These are phyloP conservation scores for Xylophagus ater DNA, from an alignment of 2,888 invertebrate species.

Conservation along the genomic window DNA sequence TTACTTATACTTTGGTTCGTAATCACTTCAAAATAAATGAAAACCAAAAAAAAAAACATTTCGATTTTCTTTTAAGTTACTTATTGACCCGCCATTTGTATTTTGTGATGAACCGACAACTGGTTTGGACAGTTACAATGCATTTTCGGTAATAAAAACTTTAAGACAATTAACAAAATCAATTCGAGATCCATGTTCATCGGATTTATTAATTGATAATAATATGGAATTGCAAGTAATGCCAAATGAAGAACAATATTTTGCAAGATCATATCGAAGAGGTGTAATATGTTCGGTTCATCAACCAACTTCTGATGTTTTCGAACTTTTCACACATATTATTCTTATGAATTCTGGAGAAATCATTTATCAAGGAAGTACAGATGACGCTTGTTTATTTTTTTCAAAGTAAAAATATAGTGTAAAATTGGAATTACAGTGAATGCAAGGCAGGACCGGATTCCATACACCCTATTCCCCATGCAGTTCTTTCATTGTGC, in stretches of 20 bases:
- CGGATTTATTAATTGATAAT: background rate
- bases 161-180: constrained; percentile 48
- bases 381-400: constrained; percentile 54
- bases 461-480: too few species aligned
- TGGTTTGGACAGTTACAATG: constrained; percentile 82
- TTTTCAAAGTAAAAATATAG: constrained; percentile 58
- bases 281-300: constrained; percentile 80
- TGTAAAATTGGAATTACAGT: too few species aligned
- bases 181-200: constrained; percentile 24
- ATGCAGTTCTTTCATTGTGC: too few species aligned
- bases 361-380: constrained; percentile 66
- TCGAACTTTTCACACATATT: constrained; percentile 70
- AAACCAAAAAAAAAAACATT: too few species aligned
- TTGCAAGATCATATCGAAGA: constrained; percentile 39
- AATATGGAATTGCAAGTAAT: constrained; percentile 22
- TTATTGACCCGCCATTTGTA: constrained; percentile 77
- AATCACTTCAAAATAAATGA: too few species aligned
- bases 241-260: constrained; percentile 18
- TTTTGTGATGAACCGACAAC: constrained; percentile 94
- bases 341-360: constrained; percentile 66
- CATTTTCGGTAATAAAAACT: constrained; percentile 64
- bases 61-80: constrained; percentile 45
- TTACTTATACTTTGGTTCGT: too few species aligned
- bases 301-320: constrained; percentile 80
- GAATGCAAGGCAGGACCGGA: too few species aligned